Percentiles rank a stretch among this genome's conserved stretches.
Conservation (phyloP, 2,797 vertebrate genomes). For the Gymnoscopelus braueri region DNA sequence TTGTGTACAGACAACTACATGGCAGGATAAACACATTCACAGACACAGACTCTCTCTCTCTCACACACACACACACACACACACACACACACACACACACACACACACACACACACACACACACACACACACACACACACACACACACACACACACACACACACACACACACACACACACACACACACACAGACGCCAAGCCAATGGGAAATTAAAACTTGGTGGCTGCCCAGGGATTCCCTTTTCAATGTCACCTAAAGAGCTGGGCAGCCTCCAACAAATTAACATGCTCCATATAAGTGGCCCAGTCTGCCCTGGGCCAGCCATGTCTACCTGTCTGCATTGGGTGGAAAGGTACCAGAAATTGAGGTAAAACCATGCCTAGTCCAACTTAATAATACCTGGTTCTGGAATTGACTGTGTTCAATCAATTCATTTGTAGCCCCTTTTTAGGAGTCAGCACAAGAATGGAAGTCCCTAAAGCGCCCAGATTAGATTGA, state of each 20-base stretch:
- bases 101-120: no score
- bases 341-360: conserved; percentile 22
- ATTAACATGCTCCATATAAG: conserved; percentile 61
- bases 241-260: conserved; percentile 56
- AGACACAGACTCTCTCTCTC: background rate
- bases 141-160: no score
- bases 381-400: no score
- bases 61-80: conserved; percentile 38
- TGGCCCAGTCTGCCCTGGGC: conserved; percentile 47
- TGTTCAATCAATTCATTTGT: conserved; percentile 4
- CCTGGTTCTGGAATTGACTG: no score
- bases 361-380: conserved; percentile 33
- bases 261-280: conserved; percentile 62
- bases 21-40: conserved; percentile 37
- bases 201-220: conserved; percentile 47
- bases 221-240: conserved; percentile 42
- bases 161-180: background rate
- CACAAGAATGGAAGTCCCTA: background rate
- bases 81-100: background rate
- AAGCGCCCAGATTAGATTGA: conserved; percentile 4
- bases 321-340: conserved; percentile 29
- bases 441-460: background rate
- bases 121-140: no score
- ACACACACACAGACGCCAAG: conserved; percentile 17
- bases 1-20: conserved; percentile 39